Base-by-base conservation (phyloP, 1,140 invertebrate genomes). In the Nasonia longicornis region DNA sequence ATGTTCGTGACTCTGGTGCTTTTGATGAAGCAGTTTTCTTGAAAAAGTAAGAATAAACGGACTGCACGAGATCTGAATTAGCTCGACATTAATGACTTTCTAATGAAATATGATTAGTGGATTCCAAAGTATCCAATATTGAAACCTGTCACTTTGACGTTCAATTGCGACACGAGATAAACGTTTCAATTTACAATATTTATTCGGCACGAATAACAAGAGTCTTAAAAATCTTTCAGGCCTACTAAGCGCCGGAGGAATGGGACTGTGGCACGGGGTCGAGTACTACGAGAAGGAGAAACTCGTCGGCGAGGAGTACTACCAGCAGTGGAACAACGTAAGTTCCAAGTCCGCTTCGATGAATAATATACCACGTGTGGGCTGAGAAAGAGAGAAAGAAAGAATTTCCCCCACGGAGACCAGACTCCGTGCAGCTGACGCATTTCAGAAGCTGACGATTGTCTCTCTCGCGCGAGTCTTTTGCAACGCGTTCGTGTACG, bases 251-350 rank as follows among this genome's bases (percentile, higher is more conserved):
- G 97, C 97, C 42, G 97, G 96, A 69, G 96, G 94, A 48, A 98
- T 98, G 97, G 97, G 96, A 73, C 92, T 98, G 42, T 98, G 97
- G 97, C 97, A 98, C 88, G 97, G 96, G 45, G 97, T 98, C 29
- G 97, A 98, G 89, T 98, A 97, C 90, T 98, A 97, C 86, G 97
- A 98, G 89, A 97, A 96, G 88, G 96, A 98, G 89, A 97, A 97
- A 90, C 94, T 97, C 42, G 96, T 97, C 74, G 96, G 96, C 58
- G 95, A 97, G 86, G 95, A 97, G 86, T 96, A 94, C 87, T 97
- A 96, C 87, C 96, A 97, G 89, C 95, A 96, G 87, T 98, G 97
- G 97, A 96, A 94, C 89, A 95, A 94, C 90, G 96, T 98, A 94
- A 95, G 93, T 93, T 80, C 80, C 71, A 79, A 78, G 11, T 22